phyloP scores from a whole-genome alignment of 2,797 vertebrate genomes.

The Myotis findleyi region DNA sequence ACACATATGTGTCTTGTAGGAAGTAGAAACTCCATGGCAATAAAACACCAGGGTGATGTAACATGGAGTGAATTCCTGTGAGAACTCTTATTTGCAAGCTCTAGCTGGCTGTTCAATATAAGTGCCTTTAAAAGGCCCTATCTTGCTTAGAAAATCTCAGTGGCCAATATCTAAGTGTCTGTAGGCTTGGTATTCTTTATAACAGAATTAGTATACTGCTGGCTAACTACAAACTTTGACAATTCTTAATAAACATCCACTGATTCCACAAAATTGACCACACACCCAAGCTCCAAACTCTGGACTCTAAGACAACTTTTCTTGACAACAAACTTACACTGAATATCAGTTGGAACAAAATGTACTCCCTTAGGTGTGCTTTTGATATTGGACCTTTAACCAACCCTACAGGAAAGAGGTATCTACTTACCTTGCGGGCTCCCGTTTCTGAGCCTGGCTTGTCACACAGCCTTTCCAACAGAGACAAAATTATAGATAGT shows the following conservation, averaged over 20 bases:
- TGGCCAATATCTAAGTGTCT: background rate
- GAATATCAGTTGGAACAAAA: background rate
- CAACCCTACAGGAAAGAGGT: background rate
- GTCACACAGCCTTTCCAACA: background rate
- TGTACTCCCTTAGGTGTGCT: background rate
- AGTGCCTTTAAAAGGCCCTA: background rate
- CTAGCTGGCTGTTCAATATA: background rate
- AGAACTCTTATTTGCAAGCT: conserved; percentile 7
- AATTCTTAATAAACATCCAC: background rate
- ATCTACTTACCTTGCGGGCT: background rate
- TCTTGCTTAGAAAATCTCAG: background rate
- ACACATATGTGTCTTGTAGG: conserved; percentile 32
- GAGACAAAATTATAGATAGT: conserved; percentile 19
- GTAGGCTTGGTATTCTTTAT: background rate
- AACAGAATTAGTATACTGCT: background rate
- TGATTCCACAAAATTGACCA: background rate
- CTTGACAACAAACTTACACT: background rate
- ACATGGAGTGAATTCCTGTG: background rate
- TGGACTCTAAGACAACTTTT: background rate
- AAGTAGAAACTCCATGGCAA: conserved; percentile 57
- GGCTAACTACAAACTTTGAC: background rate
- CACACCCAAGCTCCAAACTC: background rate
- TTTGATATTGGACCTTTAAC: background rate
- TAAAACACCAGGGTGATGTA: conserved; percentile 46
- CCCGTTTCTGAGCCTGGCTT: background rate